phyloP scores from a whole-genome alignment of 2,113 vertebrate genomes.

The Periophthalmus modestus region DNA sequence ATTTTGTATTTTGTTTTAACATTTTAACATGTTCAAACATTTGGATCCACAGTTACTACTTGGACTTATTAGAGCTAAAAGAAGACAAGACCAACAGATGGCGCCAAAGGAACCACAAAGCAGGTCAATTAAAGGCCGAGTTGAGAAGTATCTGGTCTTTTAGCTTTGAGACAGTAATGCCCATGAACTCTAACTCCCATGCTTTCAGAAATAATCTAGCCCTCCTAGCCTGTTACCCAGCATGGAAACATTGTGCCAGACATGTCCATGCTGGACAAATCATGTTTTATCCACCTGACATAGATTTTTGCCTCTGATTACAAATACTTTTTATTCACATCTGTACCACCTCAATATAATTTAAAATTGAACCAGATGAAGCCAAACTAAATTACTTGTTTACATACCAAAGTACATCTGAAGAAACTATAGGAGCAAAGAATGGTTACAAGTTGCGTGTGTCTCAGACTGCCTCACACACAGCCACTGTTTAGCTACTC shows the following conservation, averaged over 20 bases:
- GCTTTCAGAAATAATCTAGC: not conserved
- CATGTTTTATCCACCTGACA: not conserved
- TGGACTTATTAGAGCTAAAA: not conserved
- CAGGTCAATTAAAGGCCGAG: not conserved
- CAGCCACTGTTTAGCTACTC: constrained; percentile 20
- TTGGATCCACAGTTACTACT: no score
- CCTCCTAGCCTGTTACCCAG: not conserved
- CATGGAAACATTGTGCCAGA: not conserved
- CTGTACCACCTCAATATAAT: not conserved
- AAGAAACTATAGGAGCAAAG: constrained; percentile 6
- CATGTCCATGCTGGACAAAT: constrained; percentile 5
- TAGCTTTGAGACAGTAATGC: not conserved
- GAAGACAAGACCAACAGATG: not conserved
- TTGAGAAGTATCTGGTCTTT: not conserved
- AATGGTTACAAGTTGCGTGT: not conserved
- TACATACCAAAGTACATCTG: constrained; percentile 23
- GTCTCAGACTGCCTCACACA: constrained; percentile 14
- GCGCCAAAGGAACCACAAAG: not conserved
- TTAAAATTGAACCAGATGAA: constrained; percentile 17
- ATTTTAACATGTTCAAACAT: no score
- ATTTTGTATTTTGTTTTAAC: no score
- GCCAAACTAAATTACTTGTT: constrained; percentile 16
- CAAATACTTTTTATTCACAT: not conserved
- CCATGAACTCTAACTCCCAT: not conserved
- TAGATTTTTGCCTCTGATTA: not conserved